Evolutionary conservation across 2,888 invertebrate genomes (phyloP).

Genomic region (Choristoneura rosaceana): DNA sequence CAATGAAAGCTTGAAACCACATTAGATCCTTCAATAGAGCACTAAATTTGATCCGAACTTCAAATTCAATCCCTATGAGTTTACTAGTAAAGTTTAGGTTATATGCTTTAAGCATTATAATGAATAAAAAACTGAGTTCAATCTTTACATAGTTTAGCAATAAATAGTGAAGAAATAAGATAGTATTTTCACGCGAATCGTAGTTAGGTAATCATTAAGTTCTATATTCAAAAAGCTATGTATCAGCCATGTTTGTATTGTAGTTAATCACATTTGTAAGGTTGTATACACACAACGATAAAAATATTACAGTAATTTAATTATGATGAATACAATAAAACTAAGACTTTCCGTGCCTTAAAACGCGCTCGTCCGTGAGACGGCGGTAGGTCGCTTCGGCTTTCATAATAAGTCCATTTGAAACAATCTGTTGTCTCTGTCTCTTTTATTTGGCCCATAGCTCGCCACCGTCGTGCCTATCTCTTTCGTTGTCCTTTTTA

Average conservation of each 20-base stretch:
- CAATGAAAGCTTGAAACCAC: slow-evolving; percentile 4
- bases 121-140: background rate
- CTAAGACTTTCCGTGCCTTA: background rate
- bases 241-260: too few species aligned
- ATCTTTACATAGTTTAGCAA: background rate
- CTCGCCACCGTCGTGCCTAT: slow-evolving; percentile 52
- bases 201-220: too few species aligned
- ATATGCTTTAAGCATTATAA: slow-evolving; percentile 10
- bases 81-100: background rate
- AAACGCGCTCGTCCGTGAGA: slow-evolving; percentile 43
- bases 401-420: slow-evolving; percentile 73
- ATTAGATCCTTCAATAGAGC: slow-evolving; percentile 2
- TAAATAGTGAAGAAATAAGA: background rate
- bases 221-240: too few species aligned
- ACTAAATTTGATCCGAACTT: background rate
- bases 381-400: slow-evolving; percentile 66
- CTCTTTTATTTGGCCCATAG: slow-evolving; percentile 62
- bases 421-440: slow-evolving; percentile 65
- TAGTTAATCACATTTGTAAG: slow-evolving; percentile 12
- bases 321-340: background rate
- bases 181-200: too few species aligned
- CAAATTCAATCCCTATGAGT: background rate
- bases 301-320: too few species aligned
- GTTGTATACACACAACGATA: background rate
- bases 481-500: slow-evolving; percentile 55